Percentiles rank a stretch among this genome's conserved stretches.
These are phyloP conservation scores for Sepioteuthis lessoniana DNA, from an alignment of 2,888 invertebrate genomes.

Conservation along the genomic window DNA sequence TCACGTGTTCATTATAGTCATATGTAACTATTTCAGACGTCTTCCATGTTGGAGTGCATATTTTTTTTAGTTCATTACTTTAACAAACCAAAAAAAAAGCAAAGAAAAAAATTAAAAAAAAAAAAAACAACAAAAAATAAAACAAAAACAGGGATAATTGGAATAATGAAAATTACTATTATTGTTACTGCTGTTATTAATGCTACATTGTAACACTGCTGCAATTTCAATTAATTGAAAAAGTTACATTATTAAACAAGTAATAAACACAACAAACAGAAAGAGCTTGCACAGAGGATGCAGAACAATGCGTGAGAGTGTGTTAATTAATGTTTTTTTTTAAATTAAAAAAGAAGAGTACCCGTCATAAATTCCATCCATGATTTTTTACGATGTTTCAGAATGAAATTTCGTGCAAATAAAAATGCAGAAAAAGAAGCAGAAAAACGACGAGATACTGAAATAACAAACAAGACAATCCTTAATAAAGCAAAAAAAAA, in stretches of 20 bases:
- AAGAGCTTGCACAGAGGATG: background rate
- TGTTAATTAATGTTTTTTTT: background rate
- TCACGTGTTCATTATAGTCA: background rate
- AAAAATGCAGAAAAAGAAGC: too few species aligned
- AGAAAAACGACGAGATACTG: too few species aligned
- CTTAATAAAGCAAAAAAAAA: too few species aligned
- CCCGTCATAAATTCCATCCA: background rate
- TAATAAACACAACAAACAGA: background rate
- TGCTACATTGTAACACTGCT: background rate
- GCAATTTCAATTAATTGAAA: background rate
- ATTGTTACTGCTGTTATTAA: background rate
- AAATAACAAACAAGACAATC: too few species aligned
- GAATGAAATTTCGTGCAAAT: background rate
- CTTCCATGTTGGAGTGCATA: slow-evolving; percentile 35
- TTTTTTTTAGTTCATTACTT: background rate
- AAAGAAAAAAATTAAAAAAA: too few species aligned
- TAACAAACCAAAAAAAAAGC: background rate
- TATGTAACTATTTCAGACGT: background rate
- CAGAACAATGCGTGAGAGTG: background rate
- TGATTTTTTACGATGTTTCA: background rate
- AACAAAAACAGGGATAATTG: background rate
- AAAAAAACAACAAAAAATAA: background rate
- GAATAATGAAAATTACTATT: background rate
- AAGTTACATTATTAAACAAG: background rate
- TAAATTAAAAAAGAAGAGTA: background rate